A percentile compares a stretch with the other conserved stretches of the same genome.
These are phyloP conservation scores for Sussaba pulchella DNA, from an alignment of 2,888 invertebrate genomes.

Conservation along the genomic window DNA sequence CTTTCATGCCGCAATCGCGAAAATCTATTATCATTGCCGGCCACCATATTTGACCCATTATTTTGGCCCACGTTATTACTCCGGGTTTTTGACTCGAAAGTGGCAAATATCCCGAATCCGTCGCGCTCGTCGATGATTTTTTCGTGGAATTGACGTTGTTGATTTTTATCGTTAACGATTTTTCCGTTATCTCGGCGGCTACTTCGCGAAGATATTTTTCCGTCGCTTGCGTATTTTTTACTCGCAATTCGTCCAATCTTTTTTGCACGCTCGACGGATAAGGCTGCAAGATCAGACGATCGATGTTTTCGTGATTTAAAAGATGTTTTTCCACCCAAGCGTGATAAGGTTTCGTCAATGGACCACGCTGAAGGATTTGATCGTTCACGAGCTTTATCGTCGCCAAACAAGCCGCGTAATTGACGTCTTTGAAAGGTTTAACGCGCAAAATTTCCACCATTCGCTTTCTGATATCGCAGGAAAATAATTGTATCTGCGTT, in stretches of 20 bases:
- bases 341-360: slow-evolving; percentile 75
- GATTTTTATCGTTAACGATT: too few relatives aligned
- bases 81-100: slow-evolving; percentile 78
- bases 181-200: neutral
- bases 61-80: slow-evolving; percentile 79
- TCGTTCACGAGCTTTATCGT: slow-evolving; percentile 48
- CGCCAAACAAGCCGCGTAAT: slow-evolving; percentile 45
- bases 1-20: slow-evolving; percentile 78
- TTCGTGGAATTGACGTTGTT: too few relatives aligned
- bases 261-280: slow-evolving; percentile 74
- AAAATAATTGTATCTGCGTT: slow-evolving; percentile 75
- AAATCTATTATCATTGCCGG: slow-evolving; percentile 81
- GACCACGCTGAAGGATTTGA: slow-evolving; percentile 42
- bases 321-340: slow-evolving; percentile 76
- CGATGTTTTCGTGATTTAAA: slow-evolving; percentile 43
- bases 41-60: slow-evolving; percentile 80
- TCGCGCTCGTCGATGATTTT: neutral
- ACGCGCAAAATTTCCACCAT: slow-evolving; percentile 58
- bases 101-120: slow-evolving; percentile 71
- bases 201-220: slow-evolving; percentile 71
- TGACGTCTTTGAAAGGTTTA: neutral
- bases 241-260: slow-evolving; percentile 71
- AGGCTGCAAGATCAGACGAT: slow-evolving; percentile 73
- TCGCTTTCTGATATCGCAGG: slow-evolving; percentile 68
- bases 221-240: slow-evolving; percentile 71